Evolutionary conservation across 2,888 invertebrate genomes (phyloP).

Genomic region (Cheilosia urbana): DNA sequence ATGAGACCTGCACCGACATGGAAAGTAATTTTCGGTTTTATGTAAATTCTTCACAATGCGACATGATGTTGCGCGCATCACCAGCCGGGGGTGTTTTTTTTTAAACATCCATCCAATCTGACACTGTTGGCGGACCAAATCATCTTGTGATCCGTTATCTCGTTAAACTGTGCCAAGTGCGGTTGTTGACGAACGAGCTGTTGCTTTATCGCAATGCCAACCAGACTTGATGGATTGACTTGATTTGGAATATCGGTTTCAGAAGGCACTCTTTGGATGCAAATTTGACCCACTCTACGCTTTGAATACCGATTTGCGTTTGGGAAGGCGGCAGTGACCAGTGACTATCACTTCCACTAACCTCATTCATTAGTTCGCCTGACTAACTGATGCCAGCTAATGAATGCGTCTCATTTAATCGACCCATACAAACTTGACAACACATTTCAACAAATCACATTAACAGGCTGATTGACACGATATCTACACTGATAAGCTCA

Average conservation of each 20-base stretch:
- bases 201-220: background rate
- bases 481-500: slow-evolving; percentile 3
- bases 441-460: slow-evolving; percentile 10
- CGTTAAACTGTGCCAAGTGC: slow-evolving; percentile 42
- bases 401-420: slow-evolving; percentile 4
- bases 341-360: background rate
- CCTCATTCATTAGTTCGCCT: background rate
- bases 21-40: slow-evolving; percentile 74
- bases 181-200: slow-evolving; percentile 28
- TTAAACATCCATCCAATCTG: background rate
- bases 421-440: background rate
- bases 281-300: background rate
- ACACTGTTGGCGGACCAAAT: background rate
- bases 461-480: slow-evolving; percentile 18
- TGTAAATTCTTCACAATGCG: slow-evolving; percentile 68
- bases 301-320: too few relatives aligned
- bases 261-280: background rate
- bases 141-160: slow-evolving; percentile 28
- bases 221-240: background rate
- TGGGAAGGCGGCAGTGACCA: background rate
- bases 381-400: background rate
- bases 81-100: background rate
- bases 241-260: slow-evolving; percentile 3
- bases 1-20: slow-evolving; percentile 37
- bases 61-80: slow-evolving; percentile 67